Percentiles rank a stretch among this genome's conserved stretches.
phyloP scores from a whole-genome alignment of 2,888 invertebrate species.

The Allygus modestus region DNA sequence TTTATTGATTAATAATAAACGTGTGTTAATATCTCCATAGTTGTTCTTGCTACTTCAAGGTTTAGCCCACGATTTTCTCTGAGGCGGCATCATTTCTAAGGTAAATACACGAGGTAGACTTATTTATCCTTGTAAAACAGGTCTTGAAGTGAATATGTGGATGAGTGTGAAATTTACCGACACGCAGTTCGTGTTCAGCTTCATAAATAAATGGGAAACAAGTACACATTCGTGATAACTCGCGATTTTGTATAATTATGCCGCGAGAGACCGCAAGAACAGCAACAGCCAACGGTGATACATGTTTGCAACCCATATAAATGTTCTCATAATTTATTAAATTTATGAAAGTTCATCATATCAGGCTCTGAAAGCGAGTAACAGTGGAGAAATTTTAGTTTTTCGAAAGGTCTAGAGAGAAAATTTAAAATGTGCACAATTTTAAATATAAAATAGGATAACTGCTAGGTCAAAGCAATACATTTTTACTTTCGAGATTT shows the following conservation, averaged over 20 bases:
- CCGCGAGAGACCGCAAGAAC: neutral
- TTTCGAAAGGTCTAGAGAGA: no score
- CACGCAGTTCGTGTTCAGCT: slow-evolving; percentile 37
- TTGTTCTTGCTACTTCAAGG: no score
- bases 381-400: no score
- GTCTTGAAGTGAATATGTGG: slow-evolving; percentile 58
- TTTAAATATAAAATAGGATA: no score
- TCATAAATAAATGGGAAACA: slow-evolving; percentile 44
- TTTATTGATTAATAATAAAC: no score
- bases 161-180: slow-evolving; percentile 37
- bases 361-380: neutral
- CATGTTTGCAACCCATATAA: slow-evolving; percentile 33
- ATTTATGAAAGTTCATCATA: neutral
- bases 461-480: no score
- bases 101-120: neutral
- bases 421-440: no score
- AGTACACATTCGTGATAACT: slow-evolving; percentile 50
- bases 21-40: no score
- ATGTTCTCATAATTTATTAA: slow-evolving; percentile 13
- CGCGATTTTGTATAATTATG: slow-evolving; percentile 49
- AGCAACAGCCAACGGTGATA: neutral
- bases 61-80: neutral
- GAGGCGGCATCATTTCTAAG: neutral
- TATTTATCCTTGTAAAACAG: slow-evolving; percentile 54
- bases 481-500: no score